Evolutionary conservation across 1,140 invertebrate species (phyloP), one percentile per base, ranked within the genome.

Genomic region (Berghia stephanieae): DNA sequence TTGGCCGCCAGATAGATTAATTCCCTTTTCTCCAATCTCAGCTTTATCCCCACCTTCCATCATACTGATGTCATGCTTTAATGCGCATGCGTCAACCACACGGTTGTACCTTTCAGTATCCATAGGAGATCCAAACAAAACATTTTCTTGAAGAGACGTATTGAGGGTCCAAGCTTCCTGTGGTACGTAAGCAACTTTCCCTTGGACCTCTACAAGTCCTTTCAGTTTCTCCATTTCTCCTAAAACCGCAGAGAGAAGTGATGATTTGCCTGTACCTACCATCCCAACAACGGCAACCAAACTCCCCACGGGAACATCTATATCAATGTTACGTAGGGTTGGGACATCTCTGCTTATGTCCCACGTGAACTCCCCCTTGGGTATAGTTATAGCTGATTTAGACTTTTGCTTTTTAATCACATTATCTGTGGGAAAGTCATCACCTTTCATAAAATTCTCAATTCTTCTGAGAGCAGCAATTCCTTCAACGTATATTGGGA

Each of bases 81-180:
- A 85, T 86, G 88, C 77, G 88, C 91, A 87, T 82, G 90, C 85
- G 86, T 92, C 90, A 81, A 91, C 82, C 21, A 91, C 90, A 75
- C 81, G 84, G 18, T 90, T 82, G 81, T 92, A 92, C 55, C 69
- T 55, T n/a, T 69, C 80, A 43, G 83, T 55, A 80, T 82, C 92
- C 90, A 79, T 94, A 0, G 40, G 3, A 31, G 75, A 78, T 44
- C 84, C 83, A 83, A 96, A 96, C 1, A 95, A 85, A 79, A 97
- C 95, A 86, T 97, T 97, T 43, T 95, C 93, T 70, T 92, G 91
- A 10, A 97, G 90, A 0, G 94, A 94, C 18, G 92, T 91, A 87
- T 96, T 96, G 40, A 94, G 87, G 0, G 97, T 91, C 96, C 96
- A 97, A 0, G 95, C 93, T 70, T 93, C 92, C 86, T 96, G 95